Evolutionary conservation across 1,140 invertebrate genomes (phyloP), one percentile per base, ranked within the genome.

Genomic region (Teleopsis dalmanni): DNA sequence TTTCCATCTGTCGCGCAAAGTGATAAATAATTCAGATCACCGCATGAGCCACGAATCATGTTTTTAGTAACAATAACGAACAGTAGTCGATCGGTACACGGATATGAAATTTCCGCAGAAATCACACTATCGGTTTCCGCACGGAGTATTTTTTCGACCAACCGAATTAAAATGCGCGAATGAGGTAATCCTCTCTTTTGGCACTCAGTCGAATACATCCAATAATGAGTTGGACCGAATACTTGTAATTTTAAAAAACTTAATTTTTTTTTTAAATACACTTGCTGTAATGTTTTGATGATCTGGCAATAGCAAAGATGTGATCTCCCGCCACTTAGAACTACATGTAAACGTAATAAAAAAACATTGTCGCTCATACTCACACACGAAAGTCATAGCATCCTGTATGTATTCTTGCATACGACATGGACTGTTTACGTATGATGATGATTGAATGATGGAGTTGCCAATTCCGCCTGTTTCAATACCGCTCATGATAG

Each of bases 201-300:
- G 7, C 27, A 31, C 13, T 31, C 27, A 8, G 13, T 13, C 7
- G 27, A 31, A 31, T 31, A 31, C 27, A 31, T 31, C 27, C 27
- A 31, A 31, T 8, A 31, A 31, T n/a, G n/a, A n/a, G n/a, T n/a
- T n/a, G n/a, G n/a, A n/a, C n/a, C n/a, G n/a, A n/a, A n/a, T n/a
- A n/a, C n/a, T n/a, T n/a, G n/a, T n/a, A n/a, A n/a, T n/a, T n/a
- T 76, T 65, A 3, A 80, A 50, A 38, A 60, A 56, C 52, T 68
- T 71, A 18, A 75, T 47, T 56, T 78, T 78, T 53, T 70, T 56
- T 47, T 60, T 59, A 57, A 78, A 79, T 5, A 79, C 74, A 53
- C 74, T 47, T 34, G 59, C 54, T 37, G 29, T 57, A 7, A 76
- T 54, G 45, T 70, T 62, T 48, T 69, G 62, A 14, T 59, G 49